Evolutionary conservation across 2,797 vertebrate species (phyloP).

Genomic region (Crenuchus spilurus): DNA sequence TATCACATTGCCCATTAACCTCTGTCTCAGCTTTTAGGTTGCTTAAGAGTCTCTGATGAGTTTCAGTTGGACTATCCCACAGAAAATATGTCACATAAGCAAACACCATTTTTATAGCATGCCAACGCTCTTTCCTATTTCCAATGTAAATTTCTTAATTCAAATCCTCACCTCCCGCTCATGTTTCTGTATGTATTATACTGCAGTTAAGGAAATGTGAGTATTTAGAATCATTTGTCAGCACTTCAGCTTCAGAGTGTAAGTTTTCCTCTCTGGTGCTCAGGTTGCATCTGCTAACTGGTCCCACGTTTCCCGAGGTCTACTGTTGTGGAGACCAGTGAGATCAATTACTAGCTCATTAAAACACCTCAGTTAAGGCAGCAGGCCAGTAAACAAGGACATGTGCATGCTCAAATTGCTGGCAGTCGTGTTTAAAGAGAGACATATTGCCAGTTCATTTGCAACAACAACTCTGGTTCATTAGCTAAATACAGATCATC

Average conservation of each 20-base stretch:
- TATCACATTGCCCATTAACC: conserved; percentile 3
- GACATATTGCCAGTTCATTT: not conserved
- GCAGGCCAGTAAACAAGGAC: conserved; percentile 29
- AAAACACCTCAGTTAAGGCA: conserved; percentile 12
- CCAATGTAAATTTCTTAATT: too few species aligned
- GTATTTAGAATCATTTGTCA: conserved; percentile 18
- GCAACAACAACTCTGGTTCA: not conserved
- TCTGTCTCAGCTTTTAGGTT: not conserved
- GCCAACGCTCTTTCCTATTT: not conserved
- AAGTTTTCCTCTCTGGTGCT: conserved; percentile 18
- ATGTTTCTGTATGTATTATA: not conserved
- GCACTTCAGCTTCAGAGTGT: conserved; percentile 12
- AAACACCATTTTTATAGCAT: not conserved
- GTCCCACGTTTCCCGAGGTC: conserved; percentile 5
- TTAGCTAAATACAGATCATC: not conserved
- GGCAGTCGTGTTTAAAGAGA: conserved; percentile 13
- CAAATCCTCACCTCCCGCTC: not conserved
- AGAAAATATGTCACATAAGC: not conserved
- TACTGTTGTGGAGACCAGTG: conserved; percentile 28
- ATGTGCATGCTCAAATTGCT: not conserved
- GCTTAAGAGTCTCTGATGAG: conserved; percentile 2
- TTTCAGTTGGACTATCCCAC: not conserved
- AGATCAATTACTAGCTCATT: conserved; percentile 36
- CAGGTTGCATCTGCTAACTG: conserved; percentile 12
- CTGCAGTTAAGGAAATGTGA: not conserved